Conservation (phyloP, 35 echinoderm and acorn worm species). For the Antedon bifida region DNA sequence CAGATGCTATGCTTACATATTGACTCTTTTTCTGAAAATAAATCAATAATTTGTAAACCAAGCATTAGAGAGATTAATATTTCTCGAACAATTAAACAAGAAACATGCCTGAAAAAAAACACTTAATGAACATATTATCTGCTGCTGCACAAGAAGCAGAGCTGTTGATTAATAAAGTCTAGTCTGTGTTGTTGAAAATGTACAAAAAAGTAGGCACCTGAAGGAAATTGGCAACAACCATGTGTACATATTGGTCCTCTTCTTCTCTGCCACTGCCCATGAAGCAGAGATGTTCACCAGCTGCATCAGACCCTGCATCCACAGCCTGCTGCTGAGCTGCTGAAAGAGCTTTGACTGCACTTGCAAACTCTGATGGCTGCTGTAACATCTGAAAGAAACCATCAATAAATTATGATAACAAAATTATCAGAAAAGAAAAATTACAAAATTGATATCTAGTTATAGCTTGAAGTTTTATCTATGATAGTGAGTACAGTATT, state of each 20-base stretch:
- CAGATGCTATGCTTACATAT: slow-evolving; percentile 80
- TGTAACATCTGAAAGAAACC: slow-evolving; percentile 59
- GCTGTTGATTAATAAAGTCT: slow-evolving; percentile 76
- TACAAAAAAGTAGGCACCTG: slow-evolving; percentile 32
- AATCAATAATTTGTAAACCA: neutral
- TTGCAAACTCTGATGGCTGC: slow-evolving; percentile 96
- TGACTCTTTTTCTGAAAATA: slow-evolving; percentile 90
- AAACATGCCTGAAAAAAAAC: too few relatives aligned
- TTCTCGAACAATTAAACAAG: too few relatives aligned
- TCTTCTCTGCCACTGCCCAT: slow-evolving; percentile 85
- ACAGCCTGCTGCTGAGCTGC: slow-evolving; percentile 86
- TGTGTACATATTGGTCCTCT: slow-evolving; percentile 96
- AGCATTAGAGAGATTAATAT: neutral
- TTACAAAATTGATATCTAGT: too few relatives aligned
- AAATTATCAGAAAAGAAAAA: too few relatives aligned
- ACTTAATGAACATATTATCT: too few relatives aligned
- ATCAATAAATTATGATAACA: neutral
- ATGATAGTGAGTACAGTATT: too few relatives aligned
- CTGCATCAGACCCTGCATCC: slow-evolving; percentile 69
- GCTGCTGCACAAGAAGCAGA: slow-evolving; percentile 84
- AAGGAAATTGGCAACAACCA: slow-evolving; percentile 91
- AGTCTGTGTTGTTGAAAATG: slow-evolving; percentile 36
- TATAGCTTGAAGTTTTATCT: too few relatives aligned
- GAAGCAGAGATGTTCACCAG: slow-evolving; percentile 92
- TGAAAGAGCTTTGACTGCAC: slow-evolving; percentile 83